Conservation (phyloP, 2,113 vertebrate species). For the Elephantulus edwardii region DNA sequence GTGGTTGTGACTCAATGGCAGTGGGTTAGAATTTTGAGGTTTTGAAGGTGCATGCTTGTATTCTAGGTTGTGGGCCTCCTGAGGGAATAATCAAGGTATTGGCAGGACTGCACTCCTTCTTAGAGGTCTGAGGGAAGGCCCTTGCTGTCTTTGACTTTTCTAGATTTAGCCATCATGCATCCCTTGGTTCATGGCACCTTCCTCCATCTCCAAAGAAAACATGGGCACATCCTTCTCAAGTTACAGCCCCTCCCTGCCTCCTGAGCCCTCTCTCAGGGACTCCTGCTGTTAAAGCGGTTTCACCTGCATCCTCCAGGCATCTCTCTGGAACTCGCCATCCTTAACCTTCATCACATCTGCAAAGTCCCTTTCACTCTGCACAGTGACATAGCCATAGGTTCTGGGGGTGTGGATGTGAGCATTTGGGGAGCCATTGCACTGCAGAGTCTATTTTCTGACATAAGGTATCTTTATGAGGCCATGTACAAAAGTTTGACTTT, state of each 20-base stretch:
- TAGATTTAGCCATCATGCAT: not conserved
- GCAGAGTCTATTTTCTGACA: not conserved
- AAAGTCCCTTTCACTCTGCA: not conserved
- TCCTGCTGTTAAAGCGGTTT: not conserved
- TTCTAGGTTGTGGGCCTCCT: not conserved
- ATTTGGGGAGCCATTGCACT: not conserved
- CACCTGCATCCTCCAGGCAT: not conserved
- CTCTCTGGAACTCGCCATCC: not conserved
- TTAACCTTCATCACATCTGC: not conserved
- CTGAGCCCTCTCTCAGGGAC: not conserved
- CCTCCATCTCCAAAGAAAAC: not conserved
- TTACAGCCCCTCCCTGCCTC: not conserved
- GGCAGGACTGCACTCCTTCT: not conserved
- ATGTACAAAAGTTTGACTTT: not conserved
- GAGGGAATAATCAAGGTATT: not conserved
- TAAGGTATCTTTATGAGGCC: slow-evolving; percentile 2
- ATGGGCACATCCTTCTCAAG: not conserved
- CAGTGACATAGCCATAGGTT: not conserved
- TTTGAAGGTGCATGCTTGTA: too few relatives aligned
- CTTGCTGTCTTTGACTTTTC: not conserved
- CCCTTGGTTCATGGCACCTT: not conserved
- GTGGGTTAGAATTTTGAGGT: too few relatives aligned
- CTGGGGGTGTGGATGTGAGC: not conserved
- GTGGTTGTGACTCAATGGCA: too few relatives aligned
- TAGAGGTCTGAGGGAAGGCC: not conserved